phyloP scores from a whole-genome alignment of 1,140 invertebrate species.

The Pseudomyrmex sp. region DNA sequence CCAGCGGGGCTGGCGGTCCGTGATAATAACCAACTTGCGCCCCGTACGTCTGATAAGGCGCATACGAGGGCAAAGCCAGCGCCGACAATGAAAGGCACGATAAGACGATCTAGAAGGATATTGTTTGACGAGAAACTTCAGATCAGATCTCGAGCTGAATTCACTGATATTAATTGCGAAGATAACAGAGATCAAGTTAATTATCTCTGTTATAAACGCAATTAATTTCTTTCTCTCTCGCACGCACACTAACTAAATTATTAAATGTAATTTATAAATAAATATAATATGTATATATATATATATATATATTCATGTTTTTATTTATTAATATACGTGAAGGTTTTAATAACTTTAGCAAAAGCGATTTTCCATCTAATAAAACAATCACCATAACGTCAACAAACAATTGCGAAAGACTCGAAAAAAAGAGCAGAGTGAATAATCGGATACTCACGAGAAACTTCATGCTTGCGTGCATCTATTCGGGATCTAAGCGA shows the following conservation, averaged over 20 bases:
- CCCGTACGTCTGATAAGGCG: constrained; percentile 60
- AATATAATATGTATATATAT: too few species aligned
- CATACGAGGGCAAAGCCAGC: constrained; percentile 65
- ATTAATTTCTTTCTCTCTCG: too few species aligned
- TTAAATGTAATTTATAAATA: too few species aligned
- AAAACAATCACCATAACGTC: too few species aligned
- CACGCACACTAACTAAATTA: too few species aligned
- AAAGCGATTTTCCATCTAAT: too few species aligned
- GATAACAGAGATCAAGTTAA: not conserved
- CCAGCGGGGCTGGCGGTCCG: constrained; percentile 82
- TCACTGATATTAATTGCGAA: not conserved
- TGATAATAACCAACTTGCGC: constrained; percentile 74
- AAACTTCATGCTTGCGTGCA: constrained; percentile 77
- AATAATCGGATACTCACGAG: constrained; percentile 76
- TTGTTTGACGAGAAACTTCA: not conserved
- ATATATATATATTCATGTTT: too few species aligned
- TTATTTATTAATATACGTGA: too few species aligned
- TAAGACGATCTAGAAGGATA: constrained; percentile 67
- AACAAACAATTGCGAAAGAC: not conserved
- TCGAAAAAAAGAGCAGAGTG: not conserved
- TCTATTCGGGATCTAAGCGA: constrained; percentile 68
- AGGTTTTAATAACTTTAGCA: too few species aligned
- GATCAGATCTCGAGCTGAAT: not conserved
- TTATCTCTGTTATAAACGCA: too few species aligned
- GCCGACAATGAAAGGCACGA: constrained; percentile 64